Percentiles rank a stretch among this genome's conserved stretches.
Conservation (phyloP, 2,797 vertebrate species). For the Loris lydekkerianus region DNA sequence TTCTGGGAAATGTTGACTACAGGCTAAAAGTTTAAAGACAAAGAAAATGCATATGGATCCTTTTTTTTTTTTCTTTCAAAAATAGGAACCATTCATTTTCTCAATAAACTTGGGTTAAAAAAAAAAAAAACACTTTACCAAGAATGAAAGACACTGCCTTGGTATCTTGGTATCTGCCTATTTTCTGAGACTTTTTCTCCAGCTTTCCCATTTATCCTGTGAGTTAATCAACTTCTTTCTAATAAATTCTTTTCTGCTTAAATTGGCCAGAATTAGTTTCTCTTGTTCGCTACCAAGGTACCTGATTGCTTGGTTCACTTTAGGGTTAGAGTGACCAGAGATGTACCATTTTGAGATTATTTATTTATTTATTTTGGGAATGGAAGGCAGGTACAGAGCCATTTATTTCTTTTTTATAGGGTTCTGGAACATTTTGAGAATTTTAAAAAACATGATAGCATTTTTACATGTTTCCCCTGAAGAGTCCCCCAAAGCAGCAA, state of each 20-base stretch:
- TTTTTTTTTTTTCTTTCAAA: neutral
- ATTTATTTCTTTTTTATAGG: too few relatives aligned
- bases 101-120: conserved; percentile 3
- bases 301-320: neutral
- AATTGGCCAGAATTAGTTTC: conserved; percentile 12
- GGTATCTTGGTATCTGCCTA: neutral
- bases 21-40: conserved; percentile 39
- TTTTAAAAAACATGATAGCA: neutral
- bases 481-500: neutral
- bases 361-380: too few relatives aligned
- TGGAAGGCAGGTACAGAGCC: too few relatives aligned
- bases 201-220: neutral
- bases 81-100: conserved; percentile 13
- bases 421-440: too few relatives aligned
- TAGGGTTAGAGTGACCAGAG: neutral
- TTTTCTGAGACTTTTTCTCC: neutral
- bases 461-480: neutral
- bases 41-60: conserved; percentile 14
- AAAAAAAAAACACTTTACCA: neutral
- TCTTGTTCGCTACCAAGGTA: neutral
- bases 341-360: neutral
- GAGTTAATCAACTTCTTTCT: neutral
- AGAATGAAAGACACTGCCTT: neutral
- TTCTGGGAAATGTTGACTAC: neutral
- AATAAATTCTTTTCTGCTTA: neutral